These are phyloP conservation scores for Lutra lutra DNA, from an alignment of 2,797 vertebrate species.

Conservation along the genomic window DNA sequence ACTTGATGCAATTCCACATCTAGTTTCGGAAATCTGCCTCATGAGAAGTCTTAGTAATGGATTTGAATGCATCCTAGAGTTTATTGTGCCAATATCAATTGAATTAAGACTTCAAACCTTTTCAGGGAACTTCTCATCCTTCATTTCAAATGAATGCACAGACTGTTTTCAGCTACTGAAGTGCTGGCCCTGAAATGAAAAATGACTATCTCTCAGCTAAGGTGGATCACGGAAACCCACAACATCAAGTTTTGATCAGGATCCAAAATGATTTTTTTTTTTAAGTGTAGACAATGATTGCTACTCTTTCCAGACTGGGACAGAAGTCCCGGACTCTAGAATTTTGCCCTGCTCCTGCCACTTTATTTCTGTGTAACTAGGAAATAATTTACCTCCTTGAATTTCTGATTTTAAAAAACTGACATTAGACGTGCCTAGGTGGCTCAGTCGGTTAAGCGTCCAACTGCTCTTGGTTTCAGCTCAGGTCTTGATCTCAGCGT, in stretches of 20 bases:
- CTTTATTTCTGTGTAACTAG: neutral
- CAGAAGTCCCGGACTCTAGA: neutral
- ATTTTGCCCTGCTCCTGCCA: neutral
- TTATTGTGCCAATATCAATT: slow-evolving; percentile 78
- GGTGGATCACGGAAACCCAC: slow-evolving; percentile 67
- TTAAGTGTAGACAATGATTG: slow-evolving; percentile 34
- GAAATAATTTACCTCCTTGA: neutral
- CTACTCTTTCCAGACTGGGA: slow-evolving; percentile 16
- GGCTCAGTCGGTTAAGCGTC: neutral
- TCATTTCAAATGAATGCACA: slow-evolving; percentile 68
- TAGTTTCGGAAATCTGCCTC: slow-evolving; percentile 66
- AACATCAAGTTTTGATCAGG: slow-evolving; percentile 49
- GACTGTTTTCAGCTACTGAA: slow-evolving; percentile 63
- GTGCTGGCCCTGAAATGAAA: slow-evolving; percentile 58
- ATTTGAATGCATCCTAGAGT: slow-evolving; percentile 71
- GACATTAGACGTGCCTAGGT: neutral
- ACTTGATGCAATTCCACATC: slow-evolving; percentile 45
- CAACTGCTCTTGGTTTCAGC: neutral
- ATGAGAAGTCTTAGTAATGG: slow-evolving; percentile 64
- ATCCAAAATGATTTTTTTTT: slow-evolving; percentile 62
- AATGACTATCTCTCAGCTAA: slow-evolving; percentile 62
- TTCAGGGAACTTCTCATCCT: slow-evolving; percentile 77
- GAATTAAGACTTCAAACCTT: slow-evolving; percentile 79
- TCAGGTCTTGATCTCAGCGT: neutral
- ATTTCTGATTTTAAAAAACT: neutral